phyloP scores from a whole-genome alignment of 2,888 invertebrate genomes.

The Hesperia comma region DNA sequence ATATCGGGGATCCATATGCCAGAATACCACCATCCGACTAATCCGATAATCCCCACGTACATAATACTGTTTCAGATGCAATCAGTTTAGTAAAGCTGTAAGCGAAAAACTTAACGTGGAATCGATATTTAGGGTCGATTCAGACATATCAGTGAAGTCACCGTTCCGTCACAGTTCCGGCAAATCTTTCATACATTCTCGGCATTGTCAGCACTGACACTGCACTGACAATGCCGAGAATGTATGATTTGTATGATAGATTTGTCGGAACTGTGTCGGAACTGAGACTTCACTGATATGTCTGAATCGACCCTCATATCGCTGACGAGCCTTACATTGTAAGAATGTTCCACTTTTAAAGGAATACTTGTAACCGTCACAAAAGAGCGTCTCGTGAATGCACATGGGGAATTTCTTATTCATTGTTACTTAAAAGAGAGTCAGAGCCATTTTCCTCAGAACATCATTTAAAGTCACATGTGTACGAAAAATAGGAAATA shows the following conservation, averaged over 20 bases:
- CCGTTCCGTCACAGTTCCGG: too few relatives aligned
- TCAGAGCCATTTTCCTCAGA: neutral
- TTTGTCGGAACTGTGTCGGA: too few relatives aligned
- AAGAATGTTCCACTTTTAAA: neutral
- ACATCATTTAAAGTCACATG: too few relatives aligned
- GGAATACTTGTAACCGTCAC: neutral
- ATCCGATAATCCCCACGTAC: neutral
- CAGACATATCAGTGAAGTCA: too few relatives aligned
- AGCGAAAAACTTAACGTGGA: constrained; percentile 1
- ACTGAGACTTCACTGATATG: too few relatives aligned
- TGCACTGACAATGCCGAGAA: too few relatives aligned
- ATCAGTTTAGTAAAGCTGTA: neutral
- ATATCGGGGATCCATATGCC: neutral
- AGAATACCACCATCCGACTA: neutral
- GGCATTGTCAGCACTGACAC: too few relatives aligned
- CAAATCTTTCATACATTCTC: too few relatives aligned
- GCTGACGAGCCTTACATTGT: neutral
- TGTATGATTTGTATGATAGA: too few relatives aligned
- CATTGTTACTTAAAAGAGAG: neutral
- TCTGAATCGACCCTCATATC: too few relatives aligned
- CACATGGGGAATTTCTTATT: neutral
- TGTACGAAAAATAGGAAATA: too few relatives aligned
- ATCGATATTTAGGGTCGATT: neutral
- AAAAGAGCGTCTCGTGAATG: too few relatives aligned
- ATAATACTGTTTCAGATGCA: constrained; percentile 6